Conservation (phyloP, 2,888 invertebrate genomes). For the Proisotoma minuta region DNA sequence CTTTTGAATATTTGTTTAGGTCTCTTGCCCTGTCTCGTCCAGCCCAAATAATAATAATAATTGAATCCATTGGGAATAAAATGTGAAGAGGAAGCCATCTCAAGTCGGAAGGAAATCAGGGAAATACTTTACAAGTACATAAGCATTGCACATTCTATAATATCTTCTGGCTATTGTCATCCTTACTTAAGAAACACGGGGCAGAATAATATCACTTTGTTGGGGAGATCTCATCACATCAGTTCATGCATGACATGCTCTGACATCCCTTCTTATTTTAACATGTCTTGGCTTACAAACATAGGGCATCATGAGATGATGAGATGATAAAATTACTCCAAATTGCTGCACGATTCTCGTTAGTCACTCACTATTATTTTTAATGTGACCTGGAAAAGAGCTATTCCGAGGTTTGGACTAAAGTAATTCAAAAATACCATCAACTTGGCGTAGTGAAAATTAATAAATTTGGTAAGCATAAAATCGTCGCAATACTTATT, state of each 20-base stretch:
- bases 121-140: no score
- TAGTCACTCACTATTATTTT: neutral
- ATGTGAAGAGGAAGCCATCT: neutral
- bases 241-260: constrained; percentile 29
- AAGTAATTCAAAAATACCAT: no score
- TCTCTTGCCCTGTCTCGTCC: no score
- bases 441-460: no score
- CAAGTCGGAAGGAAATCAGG: no score
- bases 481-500: no score
- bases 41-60: no score
- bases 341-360: constrained; percentile 34
- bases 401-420: neutral
- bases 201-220: constrained; percentile 11
- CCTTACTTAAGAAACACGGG: no score
- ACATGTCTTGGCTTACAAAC: neutral
- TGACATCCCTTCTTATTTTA: constrained; percentile 11
- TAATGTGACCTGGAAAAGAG: neutral
- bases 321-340: constrained; percentile 25
- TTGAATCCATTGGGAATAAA: neutral
- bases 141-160: no score
- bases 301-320: neutral
- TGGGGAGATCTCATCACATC: constrained; percentile 15
- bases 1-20: no score
- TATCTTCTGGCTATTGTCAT: no score
- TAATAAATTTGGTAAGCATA: no score